Base-by-base conservation (phyloP, 2,888 invertebrate genomes). In the Cylloceria caligata region DNA sequence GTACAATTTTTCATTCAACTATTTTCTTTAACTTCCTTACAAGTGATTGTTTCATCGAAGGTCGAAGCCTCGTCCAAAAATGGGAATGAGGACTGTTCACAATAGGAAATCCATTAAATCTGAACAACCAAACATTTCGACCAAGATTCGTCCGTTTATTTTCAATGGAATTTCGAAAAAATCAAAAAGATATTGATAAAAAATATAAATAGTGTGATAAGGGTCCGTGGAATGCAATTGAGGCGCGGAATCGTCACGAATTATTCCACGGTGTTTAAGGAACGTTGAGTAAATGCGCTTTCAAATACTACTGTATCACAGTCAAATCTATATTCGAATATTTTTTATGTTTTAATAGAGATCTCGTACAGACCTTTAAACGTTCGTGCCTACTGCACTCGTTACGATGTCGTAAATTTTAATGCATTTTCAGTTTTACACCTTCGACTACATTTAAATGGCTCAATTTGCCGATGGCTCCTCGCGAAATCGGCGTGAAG, bases 241-340 rank as follows among this genome's bases (percentile, higher is more conserved):
- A 60, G 55, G 75, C 55, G 34, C 30, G 27, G 39, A 30, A 24
- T 13, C 5, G 5, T 45, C 45, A 34, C 72, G 60, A 71, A 30
- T 60, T 30, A 45, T 60, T 60, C 72, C 60, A 72, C 72, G 60
- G 57, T 30, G 60, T 72, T 13, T 45, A 21, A 72, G 75, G 75
- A 74, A 80, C 73, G 68, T 80, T 74, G 39, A 72, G 45, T 67
- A 65, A 78, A 65, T 64, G 55, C 57, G 30, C 55, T 49, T 72
- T 64, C 34, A 71, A 39, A 76, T 75, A 78, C 62, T 77, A 57
- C 49, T 74, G 24, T 64, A 39, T 75, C 75, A 77, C 77, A 83
- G 72, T 74, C 78, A 78, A 75, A 49, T 81, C 5, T 62, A 74
- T 81, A 71, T 13, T 60, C 49, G 39, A 67, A 62, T 72, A 27